A percentile compares a stretch with the other conserved stretches of the same genome.
These are phyloP conservation scores for Siniperca obscura DNA, from an alignment of 2,797 vertebrate genomes.

Conservation along the genomic window DNA sequence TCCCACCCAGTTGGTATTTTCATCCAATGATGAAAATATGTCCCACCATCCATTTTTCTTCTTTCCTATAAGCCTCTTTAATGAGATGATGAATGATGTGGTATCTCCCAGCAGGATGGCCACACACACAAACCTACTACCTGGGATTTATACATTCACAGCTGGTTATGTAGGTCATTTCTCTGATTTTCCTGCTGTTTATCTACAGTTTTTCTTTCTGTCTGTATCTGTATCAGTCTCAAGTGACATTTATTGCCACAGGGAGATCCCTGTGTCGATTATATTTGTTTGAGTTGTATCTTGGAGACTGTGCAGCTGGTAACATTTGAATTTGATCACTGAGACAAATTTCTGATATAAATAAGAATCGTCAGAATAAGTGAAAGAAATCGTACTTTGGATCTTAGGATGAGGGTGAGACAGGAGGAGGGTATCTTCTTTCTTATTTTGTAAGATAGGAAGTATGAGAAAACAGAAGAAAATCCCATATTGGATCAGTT, in stretches of 20 bases:
- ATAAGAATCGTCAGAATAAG: no score
- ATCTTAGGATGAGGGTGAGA: background rate
- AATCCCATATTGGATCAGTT: background rate
- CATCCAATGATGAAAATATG: constrained; percentile 60
- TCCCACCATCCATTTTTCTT: constrained; percentile 50
- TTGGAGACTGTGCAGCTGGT: constrained; percentile 34
- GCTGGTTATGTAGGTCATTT: constrained; percentile 50
- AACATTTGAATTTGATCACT: constrained; percentile 41
- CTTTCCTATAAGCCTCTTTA: constrained; percentile 62
- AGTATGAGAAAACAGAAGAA: background rate
- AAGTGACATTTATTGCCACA: constrained; percentile 32
- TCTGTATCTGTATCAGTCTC: constrained; percentile 29
- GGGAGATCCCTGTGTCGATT: constrained; percentile 32
- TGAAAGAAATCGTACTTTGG: background rate
- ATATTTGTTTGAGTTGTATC: constrained; percentile 37
- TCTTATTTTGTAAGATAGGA: background rate
- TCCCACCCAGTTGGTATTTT: constrained; percentile 58
- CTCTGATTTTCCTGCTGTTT: constrained; percentile 37
- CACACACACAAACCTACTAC: constrained; percentile 65
- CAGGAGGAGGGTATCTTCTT: background rate
- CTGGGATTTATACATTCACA: constrained; percentile 55
- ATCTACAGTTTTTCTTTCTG: constrained; percentile 21
- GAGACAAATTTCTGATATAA: constrained; percentile 36
- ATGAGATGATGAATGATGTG: constrained; percentile 77
- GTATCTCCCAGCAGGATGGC: constrained; percentile 71